A percentile compares a stretch with the other conserved stretches of the same genome.
These are phyloP conservation scores for Deroptyus accipitrinus DNA, from an alignment of 2,113 vertebrate species.

Conservation along the genomic window DNA sequence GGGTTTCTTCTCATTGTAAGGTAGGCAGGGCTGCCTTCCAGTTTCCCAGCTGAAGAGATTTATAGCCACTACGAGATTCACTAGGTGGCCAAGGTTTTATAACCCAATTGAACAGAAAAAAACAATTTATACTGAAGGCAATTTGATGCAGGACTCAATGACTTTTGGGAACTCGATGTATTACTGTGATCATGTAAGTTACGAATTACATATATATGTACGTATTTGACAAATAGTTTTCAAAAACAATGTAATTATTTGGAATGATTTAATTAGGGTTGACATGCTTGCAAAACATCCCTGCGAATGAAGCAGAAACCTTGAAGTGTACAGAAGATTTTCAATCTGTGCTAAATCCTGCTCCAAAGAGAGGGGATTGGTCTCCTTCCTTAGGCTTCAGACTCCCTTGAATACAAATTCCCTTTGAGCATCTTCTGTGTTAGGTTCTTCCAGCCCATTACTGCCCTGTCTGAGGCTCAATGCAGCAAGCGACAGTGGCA, in stretches of 20 bases:
- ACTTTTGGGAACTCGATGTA: slow-evolving; percentile 39
- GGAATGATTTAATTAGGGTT: slow-evolving; percentile 44
- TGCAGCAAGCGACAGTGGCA: background rate
- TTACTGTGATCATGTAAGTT: background rate
- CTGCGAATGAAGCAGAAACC: slow-evolving; percentile 26
- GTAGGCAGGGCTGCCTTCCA: slow-evolving; percentile 61
- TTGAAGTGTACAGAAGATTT: slow-evolving; percentile 6
- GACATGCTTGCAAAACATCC: slow-evolving; percentile 31
- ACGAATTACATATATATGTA: background rate
- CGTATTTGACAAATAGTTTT: slow-evolving; percentile 10
- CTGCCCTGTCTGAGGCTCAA: background rate
- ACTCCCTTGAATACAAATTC: slow-evolving; percentile 42
- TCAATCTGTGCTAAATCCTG: slow-evolving; percentile 15
- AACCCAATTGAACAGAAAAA: slow-evolving; percentile 57
- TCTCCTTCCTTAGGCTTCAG: slow-evolving; percentile 21
- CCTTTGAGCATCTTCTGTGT: background rate
- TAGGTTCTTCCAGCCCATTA: background rate
- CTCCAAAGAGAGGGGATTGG: background rate
- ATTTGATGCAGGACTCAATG: slow-evolving; percentile 25
- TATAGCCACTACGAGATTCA: slow-evolving; percentile 58
- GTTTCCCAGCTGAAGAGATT: slow-evolving; percentile 68
- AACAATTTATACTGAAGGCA: slow-evolving; percentile 46
- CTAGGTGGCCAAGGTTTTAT: slow-evolving; percentile 63
- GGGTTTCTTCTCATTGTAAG: slow-evolving; percentile 62
- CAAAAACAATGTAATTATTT: slow-evolving; percentile 28